Base-by-base conservation (phyloP, 2,113 vertebrate genomes). In the Fregetta grallaria region DNA sequence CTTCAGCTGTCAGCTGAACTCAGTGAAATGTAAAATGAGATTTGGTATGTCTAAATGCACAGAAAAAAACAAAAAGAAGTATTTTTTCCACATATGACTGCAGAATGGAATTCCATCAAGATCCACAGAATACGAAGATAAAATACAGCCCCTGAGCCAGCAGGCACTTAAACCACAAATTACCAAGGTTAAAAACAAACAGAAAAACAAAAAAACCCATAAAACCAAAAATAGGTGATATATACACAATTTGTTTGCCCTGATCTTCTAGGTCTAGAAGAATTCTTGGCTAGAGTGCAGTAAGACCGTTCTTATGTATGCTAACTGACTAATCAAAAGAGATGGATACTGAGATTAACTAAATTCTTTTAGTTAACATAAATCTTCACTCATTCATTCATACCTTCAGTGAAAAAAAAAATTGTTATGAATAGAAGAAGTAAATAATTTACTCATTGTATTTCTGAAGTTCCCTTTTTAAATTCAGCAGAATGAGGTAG, bases 11-110 rank as follows among this genome's bases (percentile, higher is more conserved):
- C 80, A 90, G 49, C 15, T 84, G 44, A 86, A 94, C 68, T 86
- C 68, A 75, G 34, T 84, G 86, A 93, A 96, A 92, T 62, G 45
- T 70, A 88, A 96, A 90, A 92, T 76, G 73, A 73, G 30, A 58
- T 61, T 85, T 88, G 23, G 27, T 89, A 66, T 44, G 7, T 59
- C 15, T 75, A 90, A 94, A 78, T 32, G 47, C 11, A 34, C 11
- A 77, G 36, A 2, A 47, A 49, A 47, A 30, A 4, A 3, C 3
- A 11, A 25, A 20, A 40, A 19, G 1, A 71, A 55, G 13, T 42
- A 3, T 7, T 88, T 88, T 84, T 90, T 65, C 36, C 3, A 23
- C 22, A 11, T 40, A 15, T 32, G 71, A 80, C 19, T n/a, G 22
- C 23, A 77, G 30, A 94, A 71, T 47, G 2, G 4, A 93, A 84